Percentiles rank a stretch among this genome's conserved stretches.
These are phyloP conservation scores for Goniozus legneri DNA, from an alignment of 1,140 invertebrate genomes.

Conservation along the genomic window DNA sequence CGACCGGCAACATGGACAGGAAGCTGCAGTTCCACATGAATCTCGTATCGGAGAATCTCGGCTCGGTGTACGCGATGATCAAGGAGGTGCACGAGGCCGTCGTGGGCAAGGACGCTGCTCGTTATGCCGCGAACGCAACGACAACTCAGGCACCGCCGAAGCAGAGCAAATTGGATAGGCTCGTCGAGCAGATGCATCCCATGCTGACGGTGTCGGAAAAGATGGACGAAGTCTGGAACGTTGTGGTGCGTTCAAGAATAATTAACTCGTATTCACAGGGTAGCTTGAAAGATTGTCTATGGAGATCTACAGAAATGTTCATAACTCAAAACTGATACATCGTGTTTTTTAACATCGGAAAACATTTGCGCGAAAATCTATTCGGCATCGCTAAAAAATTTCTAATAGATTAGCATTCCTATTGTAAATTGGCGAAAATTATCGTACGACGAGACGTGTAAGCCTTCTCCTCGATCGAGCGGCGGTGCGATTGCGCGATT, in stretches of 20 bases:
- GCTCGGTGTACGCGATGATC: constrained; percentile 71
- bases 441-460: no score
- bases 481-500: no score
- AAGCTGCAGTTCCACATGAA: constrained; percentile 83
- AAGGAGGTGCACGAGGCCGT: constrained; percentile 77
- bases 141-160: constrained; percentile 58
- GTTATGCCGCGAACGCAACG: constrained; percentile 48
- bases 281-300: no score
- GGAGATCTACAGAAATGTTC: no score
- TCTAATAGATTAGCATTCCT: no score
- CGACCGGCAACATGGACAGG: constrained; percentile 74
- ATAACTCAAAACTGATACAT: no score
- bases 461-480: no score
- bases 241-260: constrained; percentile 64
- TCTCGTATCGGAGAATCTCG: constrained; percentile 75
- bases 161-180: constrained; percentile 71
- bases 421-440: no score
- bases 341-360: no score
- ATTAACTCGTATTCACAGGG: no score
- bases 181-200: constrained; percentile 75
- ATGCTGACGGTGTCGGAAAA: constrained; percentile 82
- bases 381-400: no score
- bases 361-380: no score
- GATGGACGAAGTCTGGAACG: constrained; percentile 87
- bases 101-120: constrained; percentile 58